Percentiles rank a stretch among this genome's conserved stretches.
phyloP scores from a whole-genome alignment of 2,888 invertebrate species.

The Dolichopus griseipennis region DNA sequence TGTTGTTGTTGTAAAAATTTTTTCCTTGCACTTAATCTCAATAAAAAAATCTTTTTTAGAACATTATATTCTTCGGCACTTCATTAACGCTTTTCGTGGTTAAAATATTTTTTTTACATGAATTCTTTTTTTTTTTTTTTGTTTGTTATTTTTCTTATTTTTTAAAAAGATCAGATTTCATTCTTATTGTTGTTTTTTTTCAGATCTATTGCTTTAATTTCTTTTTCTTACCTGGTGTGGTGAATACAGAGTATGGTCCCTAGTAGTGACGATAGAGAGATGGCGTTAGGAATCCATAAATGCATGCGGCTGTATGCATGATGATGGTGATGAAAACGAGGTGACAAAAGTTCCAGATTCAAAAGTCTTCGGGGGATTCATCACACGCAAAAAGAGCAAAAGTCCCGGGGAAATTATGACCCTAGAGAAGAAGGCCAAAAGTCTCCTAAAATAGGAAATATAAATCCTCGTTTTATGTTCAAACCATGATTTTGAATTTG shows the following conservation, averaged over 20 bases:
- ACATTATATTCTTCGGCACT: conserved; percentile 9
- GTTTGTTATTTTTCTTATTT: neutral
- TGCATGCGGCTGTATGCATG: neutral
- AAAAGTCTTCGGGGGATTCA: neutral
- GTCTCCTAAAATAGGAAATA: too few species aligned
- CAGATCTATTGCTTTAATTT: neutral
- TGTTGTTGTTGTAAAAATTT: neutral
- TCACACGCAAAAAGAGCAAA: neutral
- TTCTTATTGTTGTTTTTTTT: neutral
- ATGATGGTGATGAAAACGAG: too few species aligned
- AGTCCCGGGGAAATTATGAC: too few species aligned
- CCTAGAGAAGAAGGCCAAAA: too few species aligned
- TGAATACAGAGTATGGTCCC: neutral
- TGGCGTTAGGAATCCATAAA: neutral
- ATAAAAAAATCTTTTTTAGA: neutral
- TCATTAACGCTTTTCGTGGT: conserved; percentile 9
- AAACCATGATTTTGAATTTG: too few species aligned
- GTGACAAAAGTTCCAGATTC: neutral
- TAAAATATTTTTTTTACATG: neutral
- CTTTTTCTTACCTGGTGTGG: neutral
- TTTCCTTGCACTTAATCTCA: neutral
- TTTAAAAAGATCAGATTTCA: neutral
- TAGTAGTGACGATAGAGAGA: neutral
- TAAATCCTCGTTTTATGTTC: too few species aligned
- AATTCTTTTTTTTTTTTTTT: neutral